phyloP scores from a whole-genome alignment of 53 echinoderm and acorn worm species.

The Paracentrotus lividus region DNA sequence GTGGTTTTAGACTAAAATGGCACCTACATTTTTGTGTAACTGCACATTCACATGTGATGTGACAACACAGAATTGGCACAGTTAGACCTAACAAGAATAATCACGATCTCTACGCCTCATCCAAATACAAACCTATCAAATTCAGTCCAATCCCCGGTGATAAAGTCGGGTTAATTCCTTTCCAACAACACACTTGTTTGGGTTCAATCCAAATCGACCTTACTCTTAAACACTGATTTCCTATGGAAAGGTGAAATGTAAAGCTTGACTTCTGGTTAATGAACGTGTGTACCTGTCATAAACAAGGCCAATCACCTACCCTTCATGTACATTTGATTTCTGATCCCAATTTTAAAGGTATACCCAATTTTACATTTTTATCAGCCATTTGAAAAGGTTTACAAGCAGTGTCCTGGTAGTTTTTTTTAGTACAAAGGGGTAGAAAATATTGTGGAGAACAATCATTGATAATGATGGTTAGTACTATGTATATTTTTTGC shows the following conservation, averaged over 20 bases:
- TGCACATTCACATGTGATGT: too few species aligned
- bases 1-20: too few species aligned
- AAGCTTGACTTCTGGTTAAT: constrained; percentile 15
- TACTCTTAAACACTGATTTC: background rate
- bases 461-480: too few species aligned
- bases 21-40: too few species aligned
- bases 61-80: background rate
- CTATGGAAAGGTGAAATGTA: constrained; percentile 8
- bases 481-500: too few species aligned
- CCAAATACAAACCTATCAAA: too few species aligned
- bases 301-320: background rate
- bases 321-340: background rate
- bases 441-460: too few species aligned
- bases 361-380: too few species aligned
- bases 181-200: background rate
- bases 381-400: too few species aligned
- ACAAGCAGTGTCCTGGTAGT: too few species aligned
- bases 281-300: constrained; percentile 19
- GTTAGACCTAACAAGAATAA: background rate
- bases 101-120: too few species aligned
- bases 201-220: constrained; percentile 21
- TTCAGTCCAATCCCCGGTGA: background rate
- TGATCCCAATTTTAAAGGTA: background rate
- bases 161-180: background rate
- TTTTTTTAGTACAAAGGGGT: too few species aligned